These are phyloP conservation scores for Anas platyrhynchos DNA, from an alignment of 2,113 vertebrate genomes.

Conservation along the genomic window DNA sequence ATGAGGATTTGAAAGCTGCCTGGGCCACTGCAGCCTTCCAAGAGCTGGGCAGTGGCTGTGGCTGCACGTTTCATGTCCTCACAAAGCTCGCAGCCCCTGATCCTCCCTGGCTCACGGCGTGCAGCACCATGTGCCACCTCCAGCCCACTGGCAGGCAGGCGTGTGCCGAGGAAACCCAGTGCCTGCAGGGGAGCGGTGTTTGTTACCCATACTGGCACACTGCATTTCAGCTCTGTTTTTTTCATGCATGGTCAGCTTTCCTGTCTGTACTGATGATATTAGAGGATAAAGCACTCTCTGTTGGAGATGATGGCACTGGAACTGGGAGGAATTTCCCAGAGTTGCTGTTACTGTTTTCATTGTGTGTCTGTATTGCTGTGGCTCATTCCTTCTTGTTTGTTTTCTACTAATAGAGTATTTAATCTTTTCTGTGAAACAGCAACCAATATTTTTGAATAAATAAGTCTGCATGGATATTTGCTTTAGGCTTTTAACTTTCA, in stretches of 20 bases:
- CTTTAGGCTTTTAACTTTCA: constrained; percentile 17
- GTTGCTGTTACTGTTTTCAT: too few species aligned
- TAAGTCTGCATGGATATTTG: background rate
- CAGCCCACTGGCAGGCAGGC: background rate
- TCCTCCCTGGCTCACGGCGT: fast-evolving
- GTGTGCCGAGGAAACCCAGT: background rate
- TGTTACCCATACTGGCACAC: background rate
- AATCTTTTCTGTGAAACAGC: constrained; percentile 6
- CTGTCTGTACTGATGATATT: background rate
- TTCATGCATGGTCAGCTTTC: background rate
- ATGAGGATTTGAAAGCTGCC: background rate
- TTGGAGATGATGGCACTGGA: background rate
- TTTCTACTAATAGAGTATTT: background rate
- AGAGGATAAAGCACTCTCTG: background rate
- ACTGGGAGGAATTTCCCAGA: background rate
- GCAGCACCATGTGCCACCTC: background rate
- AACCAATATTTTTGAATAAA: constrained; percentile 17
- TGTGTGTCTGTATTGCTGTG: background rate
- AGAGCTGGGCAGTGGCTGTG: background rate
- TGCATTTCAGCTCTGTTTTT: background rate
- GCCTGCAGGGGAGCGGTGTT: background rate
- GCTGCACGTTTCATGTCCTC: background rate
- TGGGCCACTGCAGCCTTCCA: background rate
- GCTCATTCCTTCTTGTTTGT: background rate
- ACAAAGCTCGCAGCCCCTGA: fast-evolving